Conservation (phyloP, 2,888 invertebrate species). For the Linnaemya vulpina region DNA sequence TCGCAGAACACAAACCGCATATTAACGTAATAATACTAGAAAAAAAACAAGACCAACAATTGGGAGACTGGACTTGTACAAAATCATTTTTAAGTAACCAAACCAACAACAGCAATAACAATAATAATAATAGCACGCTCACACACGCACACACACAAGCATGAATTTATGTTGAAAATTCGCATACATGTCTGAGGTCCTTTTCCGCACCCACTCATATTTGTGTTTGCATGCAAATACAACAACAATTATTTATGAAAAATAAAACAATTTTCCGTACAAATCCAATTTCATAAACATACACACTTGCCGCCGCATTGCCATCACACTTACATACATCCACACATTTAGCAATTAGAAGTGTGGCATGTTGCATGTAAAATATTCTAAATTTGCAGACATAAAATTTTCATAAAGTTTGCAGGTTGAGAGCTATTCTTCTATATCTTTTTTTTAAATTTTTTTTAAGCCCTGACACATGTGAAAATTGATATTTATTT, state of each 20-base stretch:
- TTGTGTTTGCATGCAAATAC: background rate
- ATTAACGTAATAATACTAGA: slow-evolving; percentile 71
- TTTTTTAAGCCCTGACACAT: slow-evolving; percentile 50
- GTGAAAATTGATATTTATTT: slow-evolving; percentile 69
- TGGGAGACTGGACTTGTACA: slow-evolving; percentile 49
- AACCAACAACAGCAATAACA: slow-evolving; percentile 46
- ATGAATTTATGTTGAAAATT: background rate
- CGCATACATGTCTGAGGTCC: slow-evolving; percentile 24
- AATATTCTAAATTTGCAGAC: slow-evolving; percentile 64
- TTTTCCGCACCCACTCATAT: slow-evolving; percentile 18
- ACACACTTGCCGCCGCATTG: background rate
- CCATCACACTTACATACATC: background rate
- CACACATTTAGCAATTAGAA: slow-evolving; percentile 30
- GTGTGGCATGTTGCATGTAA: slow-evolving; percentile 29
- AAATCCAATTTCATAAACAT: slow-evolving; percentile 36
- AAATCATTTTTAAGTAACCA: slow-evolving; percentile 66
- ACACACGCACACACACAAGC: slow-evolving; percentile 2
- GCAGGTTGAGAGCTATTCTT: slow-evolving; percentile 41
- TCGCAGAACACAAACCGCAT: slow-evolving; percentile 68
- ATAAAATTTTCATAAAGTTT: slow-evolving; percentile 61
- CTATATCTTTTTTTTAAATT: slow-evolving; percentile 4
- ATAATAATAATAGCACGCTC: slow-evolving; percentile 3
- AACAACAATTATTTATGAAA: slow-evolving; percentile 55
- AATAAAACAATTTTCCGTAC: slow-evolving; percentile 61
- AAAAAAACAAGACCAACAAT: slow-evolving; percentile 23